phyloP scores from a whole-genome alignment of 2,113 vertebrate species.

The Condylura cristata region DNA sequence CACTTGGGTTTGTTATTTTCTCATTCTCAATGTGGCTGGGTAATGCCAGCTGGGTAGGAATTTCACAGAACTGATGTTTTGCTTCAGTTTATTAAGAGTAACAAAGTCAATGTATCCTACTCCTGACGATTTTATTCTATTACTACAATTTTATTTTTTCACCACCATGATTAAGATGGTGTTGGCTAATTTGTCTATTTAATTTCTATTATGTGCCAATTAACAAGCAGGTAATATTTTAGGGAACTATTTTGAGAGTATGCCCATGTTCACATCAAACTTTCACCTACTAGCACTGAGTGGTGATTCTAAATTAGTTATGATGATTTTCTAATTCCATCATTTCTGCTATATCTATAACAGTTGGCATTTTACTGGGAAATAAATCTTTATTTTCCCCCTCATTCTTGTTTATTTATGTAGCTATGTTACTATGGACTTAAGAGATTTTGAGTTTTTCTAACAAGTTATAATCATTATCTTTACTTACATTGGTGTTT shows the following conservation, averaged over 20 bases:
- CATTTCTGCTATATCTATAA: not conserved
- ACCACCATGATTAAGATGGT: not conserved
- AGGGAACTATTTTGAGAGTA: not conserved
- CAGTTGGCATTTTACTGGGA: not conserved
- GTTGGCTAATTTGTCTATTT: not conserved
- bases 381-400: not conserved
- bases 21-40: not conserved
- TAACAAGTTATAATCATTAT: not conserved
- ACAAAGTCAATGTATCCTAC: not conserved
- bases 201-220: not conserved
- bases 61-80: not conserved
- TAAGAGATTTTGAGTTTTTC: not conserved
- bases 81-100: not conserved
- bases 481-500: not conserved
- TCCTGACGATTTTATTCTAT: too few species aligned
- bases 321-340: not conserved
- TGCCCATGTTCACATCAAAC: not conserved
- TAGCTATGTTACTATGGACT: not conserved
- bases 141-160: too few species aligned
- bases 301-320: not conserved
- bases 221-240: not conserved
- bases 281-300: not conserved
- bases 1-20: not conserved
- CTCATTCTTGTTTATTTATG: not conserved
- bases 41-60: not conserved